Base-by-base conservation (phyloP, 2,113 vertebrate genomes). In the Callopanchax toddi region DNA sequence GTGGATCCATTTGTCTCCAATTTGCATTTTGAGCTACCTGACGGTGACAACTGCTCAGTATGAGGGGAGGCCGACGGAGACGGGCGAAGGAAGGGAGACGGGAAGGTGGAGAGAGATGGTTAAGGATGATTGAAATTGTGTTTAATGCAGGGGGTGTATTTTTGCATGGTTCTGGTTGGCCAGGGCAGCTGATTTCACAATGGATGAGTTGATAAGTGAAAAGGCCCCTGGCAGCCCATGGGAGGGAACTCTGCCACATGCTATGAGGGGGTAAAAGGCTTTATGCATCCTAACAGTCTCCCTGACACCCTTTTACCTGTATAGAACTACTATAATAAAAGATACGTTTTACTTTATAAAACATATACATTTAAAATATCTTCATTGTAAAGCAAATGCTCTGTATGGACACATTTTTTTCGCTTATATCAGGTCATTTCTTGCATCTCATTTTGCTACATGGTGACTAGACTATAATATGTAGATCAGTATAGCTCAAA, bases 121-220 rank as follows among this genome's bases (percentile, higher is more conserved):
- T 74, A 83, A 84, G 86, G 85, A 81, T 87, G 91, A 91, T 89
- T 89, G 86, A 87, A 87, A 89, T 73, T 81, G 88, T 84, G 84
- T 87, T 87, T 89, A 91, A 89, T 90, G 87, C 84, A 71, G 85
- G 85, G 81, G 82, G 85, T 79, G 87, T 89, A 86, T 88, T 90
- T 6, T 90, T 89, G 89, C 89, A 89, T 89, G 84, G 88, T 79
- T 82, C 81, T 84, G 91, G 78, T 90, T 86, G 87, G 88, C 86
- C 87, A 87, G 85, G 79, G 78, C 59, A 79, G 83, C 89, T 90
- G 91, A 92, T 92, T 91, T 92, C 89, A 92, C 91, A 92, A 91
- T 92, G 89, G 87, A 88, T 90, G 89, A 80, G 83, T 79, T 89
- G 91, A 91, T 92, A 92, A 92, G 89, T 89, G 82, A 42, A 59